Percentiles rank a stretch among this genome's conserved stretches.
phyloP scores from a whole-genome alignment of 2,113 vertebrate species.

The Girardinichthys multiradiatus region DNA sequence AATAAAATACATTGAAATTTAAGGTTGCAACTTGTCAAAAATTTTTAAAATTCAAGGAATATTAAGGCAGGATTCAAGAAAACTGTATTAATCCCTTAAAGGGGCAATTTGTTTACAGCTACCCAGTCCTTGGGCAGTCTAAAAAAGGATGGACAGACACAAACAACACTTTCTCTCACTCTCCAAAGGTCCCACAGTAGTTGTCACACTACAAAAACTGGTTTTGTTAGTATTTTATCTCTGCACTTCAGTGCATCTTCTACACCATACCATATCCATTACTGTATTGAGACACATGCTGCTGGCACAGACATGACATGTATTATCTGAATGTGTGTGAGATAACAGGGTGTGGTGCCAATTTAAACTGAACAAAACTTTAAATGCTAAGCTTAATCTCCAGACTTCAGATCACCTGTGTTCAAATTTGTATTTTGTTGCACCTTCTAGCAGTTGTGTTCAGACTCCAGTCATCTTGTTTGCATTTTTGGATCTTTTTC shows the following conservation, averaged over 20 bases:
- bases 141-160: too few species aligned
- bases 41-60: not conserved
- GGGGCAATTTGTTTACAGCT: too few species aligned
- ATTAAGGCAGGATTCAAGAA: not conserved
- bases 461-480: not conserved
- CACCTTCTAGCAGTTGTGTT: not conserved
- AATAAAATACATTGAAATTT: too few species aligned
- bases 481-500: not conserved
- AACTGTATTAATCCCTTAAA: not conserved
- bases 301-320: not conserved
- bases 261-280: not conserved
- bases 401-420: not conserved
- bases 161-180: not conserved
- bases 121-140: too few species aligned
- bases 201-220: conserved; percentile 14
- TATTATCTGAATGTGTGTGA: not conserved
- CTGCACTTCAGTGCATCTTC: not conserved
- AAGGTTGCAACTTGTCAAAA: too few species aligned
- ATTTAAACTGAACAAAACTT: not conserved
- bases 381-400: not conserved
- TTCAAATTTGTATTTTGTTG: not conserved
- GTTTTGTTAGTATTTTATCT: conserved; percentile 20
- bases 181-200: not conserved
- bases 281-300: not conserved
- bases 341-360: not conserved